phyloP scores from a whole-genome alignment of 2,888 invertebrate species.

The Stenodera caucasica region DNA sequence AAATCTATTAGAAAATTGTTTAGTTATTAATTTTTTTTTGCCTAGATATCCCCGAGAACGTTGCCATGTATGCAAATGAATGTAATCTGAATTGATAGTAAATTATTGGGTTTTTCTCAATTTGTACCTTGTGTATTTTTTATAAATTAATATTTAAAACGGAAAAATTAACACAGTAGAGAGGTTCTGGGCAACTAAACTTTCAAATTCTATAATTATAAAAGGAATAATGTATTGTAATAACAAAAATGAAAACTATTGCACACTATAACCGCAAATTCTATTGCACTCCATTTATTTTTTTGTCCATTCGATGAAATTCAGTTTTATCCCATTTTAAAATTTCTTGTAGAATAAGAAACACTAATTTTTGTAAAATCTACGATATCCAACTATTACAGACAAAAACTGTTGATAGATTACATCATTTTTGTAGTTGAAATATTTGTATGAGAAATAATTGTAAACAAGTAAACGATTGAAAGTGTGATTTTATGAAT shows the following conservation, averaged over 20 bases:
- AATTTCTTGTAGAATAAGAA: background rate
- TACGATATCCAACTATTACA: background rate
- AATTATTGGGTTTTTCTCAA: constrained; percentile 6
- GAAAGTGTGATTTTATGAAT: constrained; percentile 9
- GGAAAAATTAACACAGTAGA: background rate
- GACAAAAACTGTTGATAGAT: constrained; percentile 24
- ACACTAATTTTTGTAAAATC: constrained; percentile 3
- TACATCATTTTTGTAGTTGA: constrained; percentile 37
- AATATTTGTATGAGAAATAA: constrained; percentile 40
- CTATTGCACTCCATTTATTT: background rate
- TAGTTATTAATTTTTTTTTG: background rate
- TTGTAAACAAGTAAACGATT: constrained; percentile 34
- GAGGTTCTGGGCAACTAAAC: background rate
- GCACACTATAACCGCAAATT: constrained; percentile 15
- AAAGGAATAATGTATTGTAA: background rate
- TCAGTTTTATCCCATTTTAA: background rate
- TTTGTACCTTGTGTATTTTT: constrained; percentile 9
- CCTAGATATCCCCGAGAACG: background rate
- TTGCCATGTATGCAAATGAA: constrained; percentile 6
- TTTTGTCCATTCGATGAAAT: background rate
- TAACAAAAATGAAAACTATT: background rate
- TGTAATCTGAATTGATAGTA: constrained; percentile 10
- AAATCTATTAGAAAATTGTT: background rate
- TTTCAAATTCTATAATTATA: background rate
- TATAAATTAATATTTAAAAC: background rate